phyloP scores from a whole-genome alignment of 2,797 vertebrate species.

The Carapus acus region DNA sequence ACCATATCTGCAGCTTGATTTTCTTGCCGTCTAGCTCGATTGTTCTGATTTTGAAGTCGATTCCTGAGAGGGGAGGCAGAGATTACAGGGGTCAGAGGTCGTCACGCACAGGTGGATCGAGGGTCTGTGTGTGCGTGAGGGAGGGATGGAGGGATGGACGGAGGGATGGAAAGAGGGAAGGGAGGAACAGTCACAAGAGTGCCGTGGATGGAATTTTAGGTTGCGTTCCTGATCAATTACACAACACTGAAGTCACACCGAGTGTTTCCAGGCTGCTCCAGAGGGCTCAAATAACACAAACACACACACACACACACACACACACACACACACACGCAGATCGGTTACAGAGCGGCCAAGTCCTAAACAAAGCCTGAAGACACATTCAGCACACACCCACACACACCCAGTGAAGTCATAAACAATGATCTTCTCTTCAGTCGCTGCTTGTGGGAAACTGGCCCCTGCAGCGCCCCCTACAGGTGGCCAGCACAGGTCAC shows the following conservation, averaged over 20 bases:
- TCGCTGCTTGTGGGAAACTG: no score
- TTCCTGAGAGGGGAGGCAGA: constrained; percentile 71
- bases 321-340: not conserved
- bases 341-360: not conserved
- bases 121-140: no score
- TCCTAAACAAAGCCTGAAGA: not conserved
- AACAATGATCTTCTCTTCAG: no score
- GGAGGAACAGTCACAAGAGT: not conserved
- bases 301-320: constrained; percentile 1
- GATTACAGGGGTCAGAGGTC: not conserved
- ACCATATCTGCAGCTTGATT: constrained; percentile 94
- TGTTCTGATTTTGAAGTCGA: constrained; percentile 92
- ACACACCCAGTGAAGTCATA: not conserved
- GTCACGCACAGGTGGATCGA: no score
- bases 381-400: no score
- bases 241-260: not conserved
- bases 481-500: no score
- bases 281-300: not conserved
- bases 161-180: not conserved
- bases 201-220: no score
- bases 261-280: not conserved
- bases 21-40: constrained; percentile 91
- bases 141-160: no score
- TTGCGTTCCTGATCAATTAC: not conserved
- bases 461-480: no score